Evolutionary conservation across 2,113 vertebrate genomes (phyloP).

Genomic region (Oncorhynchus keta): DNA sequence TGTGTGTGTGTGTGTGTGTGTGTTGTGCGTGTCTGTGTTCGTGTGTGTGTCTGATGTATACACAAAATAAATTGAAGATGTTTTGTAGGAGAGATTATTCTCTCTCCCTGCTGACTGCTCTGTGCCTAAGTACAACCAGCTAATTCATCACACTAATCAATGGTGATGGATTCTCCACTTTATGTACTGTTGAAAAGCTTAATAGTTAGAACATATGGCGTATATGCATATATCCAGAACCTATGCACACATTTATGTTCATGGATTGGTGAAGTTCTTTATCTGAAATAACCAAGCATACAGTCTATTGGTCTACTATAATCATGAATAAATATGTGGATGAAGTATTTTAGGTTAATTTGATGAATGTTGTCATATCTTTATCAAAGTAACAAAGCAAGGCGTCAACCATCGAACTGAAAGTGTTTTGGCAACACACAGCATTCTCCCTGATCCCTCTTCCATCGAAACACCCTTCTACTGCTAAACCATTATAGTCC

Average conservation of each 20-base stretch:
- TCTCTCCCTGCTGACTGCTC: slow-evolving; percentile 36
- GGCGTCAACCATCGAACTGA: background rate
- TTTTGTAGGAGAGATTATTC: slow-evolving; percentile 47
- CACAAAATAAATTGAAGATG: slow-evolving; percentile 53
- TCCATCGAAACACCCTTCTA: slow-evolving; percentile 1
- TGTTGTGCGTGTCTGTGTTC: no score
- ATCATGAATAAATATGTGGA: background rate
- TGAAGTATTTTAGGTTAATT: slow-evolving; percentile 1
- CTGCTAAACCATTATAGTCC: slow-evolving; percentile 34
- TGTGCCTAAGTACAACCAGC: slow-evolving; percentile 40
- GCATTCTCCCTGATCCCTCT: background rate
- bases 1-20: no score
- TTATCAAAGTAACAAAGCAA: background rate
- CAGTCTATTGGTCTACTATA: background rate
- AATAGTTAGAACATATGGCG: slow-evolving; percentile 30
- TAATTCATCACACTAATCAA: slow-evolving; percentile 49
- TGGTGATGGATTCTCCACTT: slow-evolving; percentile 33
- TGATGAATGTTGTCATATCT: slow-evolving; percentile 11
- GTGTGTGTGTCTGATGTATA: slow-evolving; percentile 44
- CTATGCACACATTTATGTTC: background rate
- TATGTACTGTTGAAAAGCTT: slow-evolving; percentile 31
- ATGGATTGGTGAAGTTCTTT: background rate
- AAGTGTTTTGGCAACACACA: background rate
- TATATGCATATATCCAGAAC: slow-evolving; percentile 15
- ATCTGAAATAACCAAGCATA: background rate